A percentile compares a stretch with the other conserved stretches of the same genome.
These are phyloP conservation scores for Beris morrisii DNA, from an alignment of 2,888 invertebrate species.

Conservation along the genomic window DNA sequence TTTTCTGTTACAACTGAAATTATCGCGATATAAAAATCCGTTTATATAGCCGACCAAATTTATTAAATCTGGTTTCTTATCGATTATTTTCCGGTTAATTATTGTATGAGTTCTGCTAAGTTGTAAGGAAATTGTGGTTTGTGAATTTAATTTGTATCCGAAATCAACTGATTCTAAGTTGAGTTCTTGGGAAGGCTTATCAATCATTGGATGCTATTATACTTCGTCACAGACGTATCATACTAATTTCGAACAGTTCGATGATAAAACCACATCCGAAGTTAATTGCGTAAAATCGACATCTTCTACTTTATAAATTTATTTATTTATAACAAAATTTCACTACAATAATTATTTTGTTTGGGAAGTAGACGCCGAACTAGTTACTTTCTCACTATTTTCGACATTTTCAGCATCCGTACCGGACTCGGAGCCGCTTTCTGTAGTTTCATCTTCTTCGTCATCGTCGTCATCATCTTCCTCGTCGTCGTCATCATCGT, in stretches of 20 bases:
- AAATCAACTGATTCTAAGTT: too few relatives aligned
- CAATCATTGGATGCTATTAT: too few relatives aligned
- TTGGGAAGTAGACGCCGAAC: constrained; percentile 1
- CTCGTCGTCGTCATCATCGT: constrained; percentile 58
- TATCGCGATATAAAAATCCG: not conserved
- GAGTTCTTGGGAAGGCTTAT: too few relatives aligned
- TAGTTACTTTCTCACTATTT: not conserved
- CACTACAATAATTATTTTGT: constrained; percentile 11
- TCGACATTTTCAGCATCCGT: constrained; percentile 6
- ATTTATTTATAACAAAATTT: constrained; percentile 10
- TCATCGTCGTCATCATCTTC: constrained; percentile 56
- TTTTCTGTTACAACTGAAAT: constrained; percentile 6
- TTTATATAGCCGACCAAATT: constrained; percentile 13
- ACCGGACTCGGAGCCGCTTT: constrained; percentile 50
- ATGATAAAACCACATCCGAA: too few relatives aligned
- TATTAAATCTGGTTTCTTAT: constrained; percentile 3
- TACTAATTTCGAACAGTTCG: too few relatives aligned
- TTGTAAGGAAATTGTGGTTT: too few relatives aligned
- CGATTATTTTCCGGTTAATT: not conserved
- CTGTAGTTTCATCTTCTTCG: constrained; percentile 50
- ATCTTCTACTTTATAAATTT: too few relatives aligned
- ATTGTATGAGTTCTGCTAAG: too few relatives aligned
- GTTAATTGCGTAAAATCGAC: too few relatives aligned
- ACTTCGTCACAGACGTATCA: too few relatives aligned
- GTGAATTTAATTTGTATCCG: too few relatives aligned